These are phyloP conservation scores for Plebejus melissa DNA, from an alignment of 2,888 invertebrate species.

Conservation along the genomic window DNA sequence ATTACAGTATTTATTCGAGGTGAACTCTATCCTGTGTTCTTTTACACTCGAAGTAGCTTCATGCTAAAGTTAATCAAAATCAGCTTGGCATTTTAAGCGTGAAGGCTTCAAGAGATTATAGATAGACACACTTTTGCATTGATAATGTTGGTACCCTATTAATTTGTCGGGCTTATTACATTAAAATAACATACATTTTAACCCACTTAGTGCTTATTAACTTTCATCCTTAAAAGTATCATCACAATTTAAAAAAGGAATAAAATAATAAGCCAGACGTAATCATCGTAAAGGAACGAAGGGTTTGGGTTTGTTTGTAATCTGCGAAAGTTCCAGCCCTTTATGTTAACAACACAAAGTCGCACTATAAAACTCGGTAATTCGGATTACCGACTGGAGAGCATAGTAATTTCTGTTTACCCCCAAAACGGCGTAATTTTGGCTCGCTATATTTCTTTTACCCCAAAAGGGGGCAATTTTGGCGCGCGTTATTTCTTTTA, in stretches of 20 bases:
- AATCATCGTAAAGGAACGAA: neutral
- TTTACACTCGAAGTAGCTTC: no score
- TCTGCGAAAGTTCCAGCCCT: slow-evolving; percentile 9
- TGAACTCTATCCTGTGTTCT: no score
- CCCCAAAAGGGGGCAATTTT: neutral
- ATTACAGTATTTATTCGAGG: no score
- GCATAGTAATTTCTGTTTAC: slow-evolving; percentile 4
- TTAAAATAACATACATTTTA: no score
- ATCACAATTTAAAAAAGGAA: neutral
- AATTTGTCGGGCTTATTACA: no score
- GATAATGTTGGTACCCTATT: no score
- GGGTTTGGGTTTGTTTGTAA: slow-evolving; percentile 12
- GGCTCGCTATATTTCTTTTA: neutral
- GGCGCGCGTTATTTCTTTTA: neutral
- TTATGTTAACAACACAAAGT: slow-evolving; percentile 2
- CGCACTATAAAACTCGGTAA: slow-evolving; percentile 8
- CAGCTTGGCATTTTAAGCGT: no score
- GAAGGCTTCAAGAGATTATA: no score
- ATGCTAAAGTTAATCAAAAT: no score
- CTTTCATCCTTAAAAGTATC: neutral
- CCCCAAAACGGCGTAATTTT: neutral
- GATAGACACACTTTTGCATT: no score
- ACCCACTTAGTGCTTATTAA: no score
- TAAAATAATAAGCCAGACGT: neutral
- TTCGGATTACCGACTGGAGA: neutral